A percentile compares a stretch with the other conserved stretches of the same genome.
Conservation (phyloP, 2,888 invertebrate genomes). For the Meteorus colon region DNA sequence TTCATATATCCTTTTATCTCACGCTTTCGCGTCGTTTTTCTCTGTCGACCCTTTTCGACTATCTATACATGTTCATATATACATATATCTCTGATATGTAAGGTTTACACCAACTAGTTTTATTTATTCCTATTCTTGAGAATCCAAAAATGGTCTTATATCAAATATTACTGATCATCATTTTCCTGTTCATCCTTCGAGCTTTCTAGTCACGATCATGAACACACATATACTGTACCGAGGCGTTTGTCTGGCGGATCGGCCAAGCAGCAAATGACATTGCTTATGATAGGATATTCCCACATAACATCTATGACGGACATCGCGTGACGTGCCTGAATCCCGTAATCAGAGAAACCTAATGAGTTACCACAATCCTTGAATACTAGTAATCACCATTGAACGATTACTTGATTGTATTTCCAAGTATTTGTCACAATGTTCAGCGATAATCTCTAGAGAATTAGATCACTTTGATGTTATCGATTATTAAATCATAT, state of each 20-base stretch:
- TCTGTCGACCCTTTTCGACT: conserved; percentile 33
- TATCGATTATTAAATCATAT: neutral
- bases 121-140: conserved; percentile 31
- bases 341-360: conserved; percentile 4
- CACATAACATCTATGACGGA: neutral
- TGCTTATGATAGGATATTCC: conserved; percentile 34
- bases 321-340: conserved; percentile 2
- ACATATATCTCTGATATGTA: conserved; percentile 25
- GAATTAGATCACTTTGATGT: neutral
- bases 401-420: neutral
- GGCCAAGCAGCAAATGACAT: conserved; percentile 45
- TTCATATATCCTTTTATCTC: conserved; percentile 36
- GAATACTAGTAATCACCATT: neutral
- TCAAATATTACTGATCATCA: conserved; percentile 31
- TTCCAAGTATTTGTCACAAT: neutral
- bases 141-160: conserved; percentile 24
- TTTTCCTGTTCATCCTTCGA: conserved; percentile 1
- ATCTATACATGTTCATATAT: neutral
- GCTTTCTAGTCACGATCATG: conserved; percentile 35
- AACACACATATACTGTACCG: neutral
- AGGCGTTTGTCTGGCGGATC: conserved; percentile 34
- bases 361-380: conserved; percentile 1
- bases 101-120: neutral
- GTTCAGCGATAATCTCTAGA: neutral
- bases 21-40: conserved; percentile 38